Conservation (phyloP, 2,797 vertebrate genomes). For the Sparidentex hasta region DNA sequence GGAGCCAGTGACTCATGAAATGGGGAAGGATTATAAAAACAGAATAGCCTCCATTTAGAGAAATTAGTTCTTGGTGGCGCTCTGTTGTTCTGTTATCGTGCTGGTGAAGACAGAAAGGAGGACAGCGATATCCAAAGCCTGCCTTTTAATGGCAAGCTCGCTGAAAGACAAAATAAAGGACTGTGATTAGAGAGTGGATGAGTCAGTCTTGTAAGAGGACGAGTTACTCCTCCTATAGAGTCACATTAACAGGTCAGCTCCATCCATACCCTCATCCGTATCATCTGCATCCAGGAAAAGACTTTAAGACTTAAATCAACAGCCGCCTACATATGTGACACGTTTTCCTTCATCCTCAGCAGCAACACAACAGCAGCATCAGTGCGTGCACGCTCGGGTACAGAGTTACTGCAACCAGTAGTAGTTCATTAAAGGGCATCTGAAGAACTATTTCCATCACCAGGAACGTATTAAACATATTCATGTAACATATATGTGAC, state of each 20-base stretch:
- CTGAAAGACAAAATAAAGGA: conserved; percentile 31
- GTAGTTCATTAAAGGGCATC: neutral
- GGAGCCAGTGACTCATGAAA: conserved; percentile 74
- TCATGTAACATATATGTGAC: neutral
- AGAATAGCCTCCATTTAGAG: conserved; percentile 74
- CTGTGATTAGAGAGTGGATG: conserved; percentile 64
- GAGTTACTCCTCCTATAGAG: conserved; percentile 53
- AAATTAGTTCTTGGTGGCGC: conserved; percentile 71
- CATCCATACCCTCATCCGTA: conserved; percentile 28
- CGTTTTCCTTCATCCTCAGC: conserved; percentile 7
- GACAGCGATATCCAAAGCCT: conserved; percentile 31
- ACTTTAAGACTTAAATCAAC: conserved; percentile 14
- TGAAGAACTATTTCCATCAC: neutral
- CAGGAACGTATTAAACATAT: neutral
- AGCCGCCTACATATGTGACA: neutral
- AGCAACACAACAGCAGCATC: neutral
- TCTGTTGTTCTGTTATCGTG: conserved; percentile 42
- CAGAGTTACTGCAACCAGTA: neutral
- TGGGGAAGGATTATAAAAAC: conserved; percentile 71
- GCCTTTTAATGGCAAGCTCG: conserved; percentile 44
- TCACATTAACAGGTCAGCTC: conserved; percentile 40
- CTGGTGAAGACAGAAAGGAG: conserved; percentile 33
- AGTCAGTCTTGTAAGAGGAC: conserved; percentile 64
- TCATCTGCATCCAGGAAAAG: conserved; percentile 34
- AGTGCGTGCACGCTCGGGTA: neutral